Percentiles rank a stretch among this genome's conserved stretches.
Evolutionary conservation across 2,888 invertebrate genomes (phyloP).

Genomic region (Dicycla oo): DNA sequence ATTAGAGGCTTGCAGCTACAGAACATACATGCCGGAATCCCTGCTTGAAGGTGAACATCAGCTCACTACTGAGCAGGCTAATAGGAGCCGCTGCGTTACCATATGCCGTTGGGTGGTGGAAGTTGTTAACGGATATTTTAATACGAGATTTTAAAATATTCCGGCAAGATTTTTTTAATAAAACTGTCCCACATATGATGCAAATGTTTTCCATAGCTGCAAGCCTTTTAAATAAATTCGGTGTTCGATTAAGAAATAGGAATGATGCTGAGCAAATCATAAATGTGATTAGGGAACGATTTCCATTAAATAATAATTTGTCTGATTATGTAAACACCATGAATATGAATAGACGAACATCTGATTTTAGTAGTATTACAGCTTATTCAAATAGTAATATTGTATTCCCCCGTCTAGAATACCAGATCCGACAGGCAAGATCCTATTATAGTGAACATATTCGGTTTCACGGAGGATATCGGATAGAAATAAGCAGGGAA

Average conservation of each 20-base stretch:
- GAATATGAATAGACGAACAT: not conserved
- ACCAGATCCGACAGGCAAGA: too few species aligned
- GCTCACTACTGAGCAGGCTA: slow-evolving; percentile 15
- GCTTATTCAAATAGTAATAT: not conserved
- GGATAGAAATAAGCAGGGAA: not conserved
- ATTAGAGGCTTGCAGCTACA: slow-evolving; percentile 2
- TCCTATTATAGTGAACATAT: not conserved
- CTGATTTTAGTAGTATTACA: not conserved
- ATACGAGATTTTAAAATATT: slow-evolving; percentile 8
- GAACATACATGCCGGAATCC: slow-evolving; percentile 9
- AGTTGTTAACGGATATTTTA: not conserved
- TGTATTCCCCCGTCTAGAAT: not conserved
- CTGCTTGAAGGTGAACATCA: slow-evolving; percentile 11
- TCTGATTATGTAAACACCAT: not conserved
- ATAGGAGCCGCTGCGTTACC: slow-evolving; percentile 7
- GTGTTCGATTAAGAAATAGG: slow-evolving; percentile 31
- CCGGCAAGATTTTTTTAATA: slow-evolving; percentile 28
- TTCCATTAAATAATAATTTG: slow-evolving; percentile 16
- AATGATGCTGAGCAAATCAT: slow-evolving; percentile 32
- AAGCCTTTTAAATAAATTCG: slow-evolving; percentile 40
- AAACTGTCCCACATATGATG: slow-evolving; percentile 28
- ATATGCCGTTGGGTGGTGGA: slow-evolving; percentile 1
- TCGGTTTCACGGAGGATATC: not conserved
- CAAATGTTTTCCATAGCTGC: slow-evolving; percentile 38
- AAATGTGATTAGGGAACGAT: slow-evolving; percentile 15